phyloP scores from a whole-genome alignment of 2,113 vertebrate genomes.

The Xiphias gladius region DNA sequence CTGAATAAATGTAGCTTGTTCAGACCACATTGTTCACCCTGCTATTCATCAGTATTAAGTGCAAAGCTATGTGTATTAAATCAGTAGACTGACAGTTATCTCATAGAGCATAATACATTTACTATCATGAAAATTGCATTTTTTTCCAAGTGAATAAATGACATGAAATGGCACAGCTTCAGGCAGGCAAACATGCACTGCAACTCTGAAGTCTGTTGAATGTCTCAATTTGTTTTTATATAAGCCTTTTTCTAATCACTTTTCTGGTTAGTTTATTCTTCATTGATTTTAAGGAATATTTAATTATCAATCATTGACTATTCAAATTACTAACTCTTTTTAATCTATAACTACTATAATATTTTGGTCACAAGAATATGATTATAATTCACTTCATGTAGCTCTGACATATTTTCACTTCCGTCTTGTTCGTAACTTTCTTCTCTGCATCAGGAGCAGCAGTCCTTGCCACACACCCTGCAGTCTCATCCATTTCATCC shows the following conservation, averaged over 20 bases:
- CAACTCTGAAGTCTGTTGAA: background rate
- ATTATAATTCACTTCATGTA: background rate
- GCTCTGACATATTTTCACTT: background rate
- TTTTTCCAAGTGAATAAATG: slow-evolving; percentile 35
- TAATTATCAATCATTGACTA: background rate
- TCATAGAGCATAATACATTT: slow-evolving; percentile 9
- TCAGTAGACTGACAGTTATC: slow-evolving; percentile 22
- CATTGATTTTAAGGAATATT: slow-evolving; percentile 2
- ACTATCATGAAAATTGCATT: slow-evolving; percentile 29
- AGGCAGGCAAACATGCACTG: slow-evolving; percentile 37
- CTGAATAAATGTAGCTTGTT: slow-evolving; percentile 38
- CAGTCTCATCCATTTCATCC: slow-evolving; percentile 15
- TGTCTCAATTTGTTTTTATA: background rate
- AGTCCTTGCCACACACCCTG: slow-evolving; percentile 1
- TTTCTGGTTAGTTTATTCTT: background rate
- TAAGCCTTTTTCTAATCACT: background rate
- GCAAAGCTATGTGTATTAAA: slow-evolving; percentile 41
- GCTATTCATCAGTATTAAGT: slow-evolving; percentile 54
- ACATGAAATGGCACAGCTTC: slow-evolving; percentile 50
- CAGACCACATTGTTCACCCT: slow-evolving; percentile 29
- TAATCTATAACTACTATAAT: background rate
- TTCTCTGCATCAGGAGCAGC: background rate
- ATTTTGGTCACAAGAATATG: background rate
- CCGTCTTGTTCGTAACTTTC: background rate
- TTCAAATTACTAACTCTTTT: background rate